Evolutionary conservation across 2,888 invertebrate genomes (phyloP).

Genomic region (Drosophila peninsularis): DNA sequence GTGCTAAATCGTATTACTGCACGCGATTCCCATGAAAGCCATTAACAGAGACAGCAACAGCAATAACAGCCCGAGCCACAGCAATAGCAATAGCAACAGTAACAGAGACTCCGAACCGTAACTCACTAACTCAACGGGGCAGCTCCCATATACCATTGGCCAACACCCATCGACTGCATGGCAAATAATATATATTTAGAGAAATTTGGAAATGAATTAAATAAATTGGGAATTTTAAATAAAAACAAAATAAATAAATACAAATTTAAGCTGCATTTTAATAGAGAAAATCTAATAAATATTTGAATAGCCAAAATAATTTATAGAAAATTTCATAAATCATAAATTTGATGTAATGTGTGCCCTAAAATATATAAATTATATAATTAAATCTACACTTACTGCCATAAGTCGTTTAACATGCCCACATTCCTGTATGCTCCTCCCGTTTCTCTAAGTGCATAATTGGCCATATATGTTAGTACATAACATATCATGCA

Average conservation of each 20-base stretch:
- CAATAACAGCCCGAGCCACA: constrained; percentile 20
- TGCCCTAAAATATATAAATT: neutral
- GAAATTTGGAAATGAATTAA: neutral
- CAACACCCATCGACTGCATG: neutral
- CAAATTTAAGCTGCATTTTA: neutral
- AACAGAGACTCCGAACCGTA: constrained; percentile 35
- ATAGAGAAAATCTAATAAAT: neutral
- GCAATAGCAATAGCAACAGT: constrained; percentile 27
- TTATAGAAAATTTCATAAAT: no score
- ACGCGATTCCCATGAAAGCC: constrained; percentile 78
- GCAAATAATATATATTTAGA: neutral
- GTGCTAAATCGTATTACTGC: constrained; percentile 72
- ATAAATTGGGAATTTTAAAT: neutral
- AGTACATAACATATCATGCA: constrained; percentile 19
- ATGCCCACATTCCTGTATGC: no score
- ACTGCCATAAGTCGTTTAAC: neutral
- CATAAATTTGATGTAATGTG: no score
- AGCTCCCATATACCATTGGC: constrained; percentile 36
- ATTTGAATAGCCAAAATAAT: no score
- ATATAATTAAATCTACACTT: neutral
- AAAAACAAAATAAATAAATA: neutral
- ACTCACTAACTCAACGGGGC: constrained; percentile 54
- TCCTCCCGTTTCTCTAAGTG: constrained; percentile 5
- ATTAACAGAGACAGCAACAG: constrained; percentile 64
- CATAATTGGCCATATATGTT: constrained; percentile 15